Base-by-base conservation (phyloP, 2,113 vertebrate genomes). In the Eidolon helvum region DNA sequence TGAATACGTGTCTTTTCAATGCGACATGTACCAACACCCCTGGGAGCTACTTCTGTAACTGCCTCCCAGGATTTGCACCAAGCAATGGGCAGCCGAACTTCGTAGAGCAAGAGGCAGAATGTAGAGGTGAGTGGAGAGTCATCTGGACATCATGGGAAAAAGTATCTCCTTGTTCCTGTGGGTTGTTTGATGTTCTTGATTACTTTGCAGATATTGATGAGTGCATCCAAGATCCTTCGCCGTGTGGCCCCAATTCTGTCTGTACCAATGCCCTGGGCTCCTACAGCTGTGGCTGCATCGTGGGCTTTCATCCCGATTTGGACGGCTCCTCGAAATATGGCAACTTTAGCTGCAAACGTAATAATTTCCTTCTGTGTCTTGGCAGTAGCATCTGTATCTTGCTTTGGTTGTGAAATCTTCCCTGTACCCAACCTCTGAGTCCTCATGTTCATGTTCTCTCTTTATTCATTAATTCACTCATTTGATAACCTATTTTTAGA, bases 301-400 rank as follows among this genome's bases (percentile, higher is more conserved):
- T 10, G 0, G 95, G 94, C 24, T 98, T 97, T 43, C 65, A 1
- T 2, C 90, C 71, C 1, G 2, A 45, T 3, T 35, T 69, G 4
- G 86, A 59, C 84, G 61, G 35, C 38, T 93, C 87, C 9, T 59
- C 30, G 84, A 8, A 30, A 16, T 9, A 93, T 0, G 61, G 90
- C 59, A 96, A 96, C 77, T 95, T 97, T 48, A 98, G 35, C 63
- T 97, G 97, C 72, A 61, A 80, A 95, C 87, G 97, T 97, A 93
- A 96, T 3, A 0, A n/a, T 38, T 10, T 68, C 61, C 43, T 80
- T 1, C 30, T 28, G 28, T 74, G 30, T 71, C 79, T 59, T 28
- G 24, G 53, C 35, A 14, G 14, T 7, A 7, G 35, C 30, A 19
- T 65, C 43, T 43, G 50, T 59, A 35, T 74, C 43, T 90, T 26